Conservation (phyloP, 2,797 vertebrate species). For the Cynopterus sphinx region DNA sequence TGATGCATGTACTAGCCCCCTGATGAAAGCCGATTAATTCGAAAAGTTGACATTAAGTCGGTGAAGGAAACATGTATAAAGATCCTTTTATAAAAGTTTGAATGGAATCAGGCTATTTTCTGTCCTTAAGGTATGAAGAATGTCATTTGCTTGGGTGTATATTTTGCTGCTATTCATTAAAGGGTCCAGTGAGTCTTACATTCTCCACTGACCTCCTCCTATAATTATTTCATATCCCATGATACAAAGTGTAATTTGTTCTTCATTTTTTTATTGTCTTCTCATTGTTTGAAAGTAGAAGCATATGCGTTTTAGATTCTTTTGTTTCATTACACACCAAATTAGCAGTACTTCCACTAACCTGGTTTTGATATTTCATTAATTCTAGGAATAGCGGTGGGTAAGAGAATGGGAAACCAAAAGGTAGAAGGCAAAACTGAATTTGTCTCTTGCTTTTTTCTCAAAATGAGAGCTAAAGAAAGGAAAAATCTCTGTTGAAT, state of each 20-base stretch:
- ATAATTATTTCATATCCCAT: conserved; percentile 59
- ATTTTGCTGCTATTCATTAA: conserved; percentile 74
- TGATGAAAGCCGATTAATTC: conserved; percentile 58
- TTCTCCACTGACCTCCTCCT: conserved; percentile 36
- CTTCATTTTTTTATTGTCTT: conserved; percentile 30
- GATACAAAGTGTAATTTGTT: not conserved
- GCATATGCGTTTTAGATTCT: not conserved
- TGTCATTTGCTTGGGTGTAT: conserved; percentile 61
- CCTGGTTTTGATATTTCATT: conserved; percentile 63
- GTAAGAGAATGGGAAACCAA: not conserved
- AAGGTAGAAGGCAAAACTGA: not conserved
- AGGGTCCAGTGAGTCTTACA: conserved; percentile 57
- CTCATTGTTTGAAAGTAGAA: conserved; percentile 29
- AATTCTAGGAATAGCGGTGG: conserved; percentile 26
- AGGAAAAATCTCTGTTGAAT: not conserved
- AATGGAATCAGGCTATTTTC: conserved; percentile 50
- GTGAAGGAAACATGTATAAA: conserved; percentile 28
- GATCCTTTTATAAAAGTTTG: conserved; percentile 67
- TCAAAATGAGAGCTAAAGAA: not conserved
- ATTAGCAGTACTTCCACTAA: conserved; percentile 37
- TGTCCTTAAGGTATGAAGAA: conserved; percentile 2
- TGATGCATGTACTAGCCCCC: conserved; percentile 41
- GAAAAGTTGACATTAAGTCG: conserved; percentile 62
- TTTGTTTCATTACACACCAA: conserved; percentile 66
- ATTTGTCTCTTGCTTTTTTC: conserved; percentile 35